Base-by-base conservation (phyloP, 2,797 vertebrate genomes). In the Lacerta viridis region DNA sequence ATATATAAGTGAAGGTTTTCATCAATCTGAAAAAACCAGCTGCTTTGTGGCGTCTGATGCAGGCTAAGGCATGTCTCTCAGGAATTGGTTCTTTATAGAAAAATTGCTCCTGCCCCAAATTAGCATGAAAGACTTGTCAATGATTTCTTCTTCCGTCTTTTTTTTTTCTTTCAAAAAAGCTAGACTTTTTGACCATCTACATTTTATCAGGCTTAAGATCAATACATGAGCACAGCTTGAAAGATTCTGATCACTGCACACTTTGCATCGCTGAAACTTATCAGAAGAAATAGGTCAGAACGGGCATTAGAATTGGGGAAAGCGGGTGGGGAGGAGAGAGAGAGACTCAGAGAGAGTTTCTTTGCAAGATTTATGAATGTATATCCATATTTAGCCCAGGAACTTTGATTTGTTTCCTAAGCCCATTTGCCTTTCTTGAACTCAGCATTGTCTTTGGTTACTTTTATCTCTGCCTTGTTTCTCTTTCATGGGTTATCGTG, bases 141-240 rank as follows among this genome's bases (percentile, higher is more conserved):
- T 13, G 33, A 84, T 89, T 88, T 90, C 89, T 64, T 43, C 50
- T 23, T 39, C 69, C 5, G 17, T 17, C 50, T 77, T 5, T 11
- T 5, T 11, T 72, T 72, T 46, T 59, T 33, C 5, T 29, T 29
- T 50, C 50, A 15, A 55, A 55, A 55, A 15, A 55, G 9, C 7
- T 79, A 87, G 3, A 80, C 79, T 83, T 93, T 94, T 92, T 87
- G 18, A 1, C 43, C 78, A 79, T 80, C 90, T 89, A 88, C 86
- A 90, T 91, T 87, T 93, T 90, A 81, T 93, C 75, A 90, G 83
- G 66, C 1, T 5, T 77, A 85, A 90, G 84, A 91, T 94, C 89
- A 93, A 92, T 93, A 92, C 36, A 18, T 80, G 69, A 93, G 43
- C 4, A 91, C 85, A 84, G 77, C 71, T 91, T 92, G 80, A 94